Conservation (phyloP, 2,888 invertebrate genomes). For the Apodemia hepburni region DNA sequence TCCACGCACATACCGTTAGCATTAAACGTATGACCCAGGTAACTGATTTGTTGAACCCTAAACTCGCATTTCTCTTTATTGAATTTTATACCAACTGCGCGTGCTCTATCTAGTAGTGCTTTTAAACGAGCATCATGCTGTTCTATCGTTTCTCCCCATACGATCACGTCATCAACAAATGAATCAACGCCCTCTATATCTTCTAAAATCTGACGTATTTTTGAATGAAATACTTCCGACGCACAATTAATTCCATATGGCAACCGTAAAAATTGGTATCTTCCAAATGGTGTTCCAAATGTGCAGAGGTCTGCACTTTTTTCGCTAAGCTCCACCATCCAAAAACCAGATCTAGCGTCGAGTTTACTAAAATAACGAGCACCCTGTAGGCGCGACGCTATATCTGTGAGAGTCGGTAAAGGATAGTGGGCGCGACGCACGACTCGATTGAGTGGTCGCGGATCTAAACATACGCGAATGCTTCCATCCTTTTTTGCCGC, state of each 20-base stretch:
- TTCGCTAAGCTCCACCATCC: conserved; percentile 23
- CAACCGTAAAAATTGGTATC: conserved; percentile 28
- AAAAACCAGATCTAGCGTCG: conserved; percentile 24
- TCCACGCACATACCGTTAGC: conserved; percentile 27
- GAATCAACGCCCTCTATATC: conserved; percentile 25
- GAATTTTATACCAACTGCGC: conserved; percentile 25
- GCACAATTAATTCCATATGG: conserved; percentile 34
- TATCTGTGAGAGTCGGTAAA: conserved; percentile 28
- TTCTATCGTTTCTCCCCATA: conserved; percentile 22
- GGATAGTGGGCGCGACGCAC: conserved; percentile 30
- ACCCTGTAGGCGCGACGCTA: conserved; percentile 17
- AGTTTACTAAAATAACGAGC: conserved; percentile 22
- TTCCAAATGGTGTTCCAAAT: conserved; percentile 18
- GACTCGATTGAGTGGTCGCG: conserved; percentile 28
- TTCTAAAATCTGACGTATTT: conserved; percentile 25
- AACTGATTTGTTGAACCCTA: conserved; percentile 26
- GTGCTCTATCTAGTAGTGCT: conserved; percentile 24
- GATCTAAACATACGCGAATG: conserved; percentile 30
- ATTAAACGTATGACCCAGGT: conserved; percentile 27
- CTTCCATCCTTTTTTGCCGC: conserved; percentile 31
- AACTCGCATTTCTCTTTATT: conserved; percentile 28
- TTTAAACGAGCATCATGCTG: conserved; percentile 27
- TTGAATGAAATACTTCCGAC: conserved; percentile 33
- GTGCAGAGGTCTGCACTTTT: conserved; percentile 5
- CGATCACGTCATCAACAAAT: conserved; percentile 27